Conservation (phyloP, 2,888 invertebrate species). For the Axea sp. region DNA sequence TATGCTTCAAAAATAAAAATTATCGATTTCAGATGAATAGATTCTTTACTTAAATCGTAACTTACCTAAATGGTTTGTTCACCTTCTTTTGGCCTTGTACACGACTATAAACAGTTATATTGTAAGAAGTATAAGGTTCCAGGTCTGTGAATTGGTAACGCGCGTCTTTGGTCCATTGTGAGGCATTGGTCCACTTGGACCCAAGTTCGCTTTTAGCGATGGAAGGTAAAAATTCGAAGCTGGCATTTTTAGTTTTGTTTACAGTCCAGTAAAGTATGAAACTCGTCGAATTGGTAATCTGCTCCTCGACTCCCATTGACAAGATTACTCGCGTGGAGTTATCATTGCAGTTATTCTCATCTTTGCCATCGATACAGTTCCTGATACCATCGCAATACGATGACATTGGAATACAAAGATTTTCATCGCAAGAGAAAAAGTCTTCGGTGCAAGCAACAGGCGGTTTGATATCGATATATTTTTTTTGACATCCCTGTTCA, state of each 20-base stretch:
- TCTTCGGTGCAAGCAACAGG: conserved; percentile 79
- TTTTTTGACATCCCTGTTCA: conserved; percentile 78
- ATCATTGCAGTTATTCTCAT: conserved; percentile 85
- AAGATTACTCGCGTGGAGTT: conserved; percentile 81
- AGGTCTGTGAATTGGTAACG: conserved; percentile 83
- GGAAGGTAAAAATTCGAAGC: conserved; percentile 85
- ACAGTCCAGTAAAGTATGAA: conserved; percentile 85
- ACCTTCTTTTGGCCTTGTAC: conserved; percentile 81
- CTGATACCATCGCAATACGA: conserved; percentile 84
- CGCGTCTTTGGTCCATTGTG: conserved; percentile 82
- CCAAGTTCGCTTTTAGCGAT: conserved; percentile 80
- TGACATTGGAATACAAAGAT: conserved; percentile 82
- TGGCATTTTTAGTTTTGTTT: conserved; percentile 78
- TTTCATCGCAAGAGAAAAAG: conserved; percentile 83
- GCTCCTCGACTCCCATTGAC: conserved; percentile 84
- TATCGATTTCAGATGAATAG: no score
- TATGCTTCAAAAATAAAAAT: no score
- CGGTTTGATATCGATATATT: not conserved
- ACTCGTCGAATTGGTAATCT: conserved; percentile 83
- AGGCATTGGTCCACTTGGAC: conserved; percentile 82
- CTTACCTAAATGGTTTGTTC: conserved; percentile 82
- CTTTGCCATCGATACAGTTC: conserved; percentile 88
- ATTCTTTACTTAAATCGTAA: no score
- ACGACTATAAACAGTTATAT: conserved; percentile 88
- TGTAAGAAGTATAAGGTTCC: conserved; percentile 87